phyloP scores from a whole-genome alignment of 2,888 invertebrate genomes.

The Polyommatus iphigenia region DNA sequence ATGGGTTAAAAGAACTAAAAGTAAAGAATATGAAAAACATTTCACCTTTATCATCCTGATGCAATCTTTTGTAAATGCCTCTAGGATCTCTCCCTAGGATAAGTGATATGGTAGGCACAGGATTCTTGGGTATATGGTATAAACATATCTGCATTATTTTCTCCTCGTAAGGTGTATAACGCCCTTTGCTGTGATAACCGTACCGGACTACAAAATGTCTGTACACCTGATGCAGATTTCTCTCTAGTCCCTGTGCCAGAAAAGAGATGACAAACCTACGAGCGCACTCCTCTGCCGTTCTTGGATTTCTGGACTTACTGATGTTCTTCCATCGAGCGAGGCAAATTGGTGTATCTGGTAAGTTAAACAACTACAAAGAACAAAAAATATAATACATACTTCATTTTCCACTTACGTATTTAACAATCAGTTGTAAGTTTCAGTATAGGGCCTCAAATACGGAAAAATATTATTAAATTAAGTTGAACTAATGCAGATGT shows the following conservation, averaged over 20 bases:
- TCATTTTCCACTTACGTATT: background rate
- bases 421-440: no score
- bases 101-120: slow-evolving; percentile 49
- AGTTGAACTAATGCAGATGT: no score
- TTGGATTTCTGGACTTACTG: slow-evolving; percentile 47
- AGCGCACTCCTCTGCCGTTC: slow-evolving; percentile 51
- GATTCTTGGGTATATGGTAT: slow-evolving; percentile 51
- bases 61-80: slow-evolving; percentile 55
- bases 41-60: slow-evolving; percentile 48
- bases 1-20: no score
- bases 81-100: slow-evolving; percentile 60
- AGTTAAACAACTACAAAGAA: slow-evolving; percentile 52
- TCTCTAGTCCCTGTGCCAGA: slow-evolving; percentile 59
- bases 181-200: slow-evolving; percentile 50
- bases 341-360: slow-evolving; percentile 59
- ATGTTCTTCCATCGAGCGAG: slow-evolving; percentile 62
- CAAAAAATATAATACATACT: slow-evolving; percentile 30
- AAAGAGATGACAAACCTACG: slow-evolving; percentile 58
- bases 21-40: background rate
- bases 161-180: slow-evolving; percentile 55
- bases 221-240: slow-evolving; percentile 62
- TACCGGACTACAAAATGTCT: slow-evolving; percentile 52
- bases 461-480: no score
- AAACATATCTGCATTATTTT: slow-evolving; percentile 63
- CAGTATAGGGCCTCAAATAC: no score